These are phyloP conservation scores for Stercorarius parasiticus DNA, from an alignment of 2,113 vertebrate genomes.

Conservation along the genomic window DNA sequence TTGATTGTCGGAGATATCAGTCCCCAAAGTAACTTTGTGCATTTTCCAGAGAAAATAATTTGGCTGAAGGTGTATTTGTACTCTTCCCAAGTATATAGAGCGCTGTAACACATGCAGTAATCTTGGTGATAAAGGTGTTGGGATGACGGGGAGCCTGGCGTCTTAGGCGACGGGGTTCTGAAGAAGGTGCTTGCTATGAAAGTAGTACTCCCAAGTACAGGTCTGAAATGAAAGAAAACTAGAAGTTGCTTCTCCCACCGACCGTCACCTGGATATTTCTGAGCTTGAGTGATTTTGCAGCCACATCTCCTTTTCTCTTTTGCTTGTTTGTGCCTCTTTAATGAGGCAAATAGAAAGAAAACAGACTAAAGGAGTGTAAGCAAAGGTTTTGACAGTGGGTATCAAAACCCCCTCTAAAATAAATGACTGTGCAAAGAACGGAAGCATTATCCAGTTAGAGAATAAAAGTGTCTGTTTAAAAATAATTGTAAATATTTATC, in stretches of 20 bases:
- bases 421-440: background rate
- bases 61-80: background rate
- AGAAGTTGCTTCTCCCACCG: background rate
- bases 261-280: background rate
- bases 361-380: background rate
- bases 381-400: background rate
- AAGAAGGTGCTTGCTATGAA: background rate
- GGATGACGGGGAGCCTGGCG: accelerated
- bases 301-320: background rate
- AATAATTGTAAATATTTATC: background rate
- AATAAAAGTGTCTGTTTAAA: background rate
- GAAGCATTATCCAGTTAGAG: background rate
- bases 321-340: background rate
- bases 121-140: background rate
- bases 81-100: background rate
- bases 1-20: background rate
- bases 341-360: background rate
- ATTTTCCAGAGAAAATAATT: background rate
- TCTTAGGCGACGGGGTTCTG: accelerated
- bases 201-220: background rate
- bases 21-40: constrained; percentile 5
- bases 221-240: background rate
- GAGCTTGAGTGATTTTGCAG: background rate
- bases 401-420: background rate
- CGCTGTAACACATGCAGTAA: background rate